phyloP scores from a whole-genome alignment of 2,888 invertebrate species.

The Junonia oenone region DNA sequence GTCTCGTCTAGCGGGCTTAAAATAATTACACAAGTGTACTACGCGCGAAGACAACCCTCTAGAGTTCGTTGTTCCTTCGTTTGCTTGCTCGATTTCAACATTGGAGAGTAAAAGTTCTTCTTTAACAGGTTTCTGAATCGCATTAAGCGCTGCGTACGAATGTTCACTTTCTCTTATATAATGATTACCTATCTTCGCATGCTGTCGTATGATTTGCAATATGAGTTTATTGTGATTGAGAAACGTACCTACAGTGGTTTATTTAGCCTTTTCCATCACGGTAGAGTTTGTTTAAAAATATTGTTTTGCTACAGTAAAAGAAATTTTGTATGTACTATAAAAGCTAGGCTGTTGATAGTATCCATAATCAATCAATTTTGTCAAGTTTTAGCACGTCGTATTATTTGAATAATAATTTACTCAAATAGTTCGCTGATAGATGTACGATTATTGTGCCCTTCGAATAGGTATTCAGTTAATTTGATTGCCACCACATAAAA shows the following conservation, averaged over 20 bases:
- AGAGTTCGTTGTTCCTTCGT: conserved; percentile 51
- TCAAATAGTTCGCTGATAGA: no score
- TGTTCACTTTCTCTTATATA: conserved; percentile 58
- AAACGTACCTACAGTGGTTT: background rate
- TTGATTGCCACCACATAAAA: no score
- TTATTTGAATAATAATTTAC: no score
- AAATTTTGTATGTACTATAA: no score
- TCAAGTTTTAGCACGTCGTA: no score
- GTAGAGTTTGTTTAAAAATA: no score
- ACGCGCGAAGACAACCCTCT: conserved; percentile 42
- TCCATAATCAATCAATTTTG: no score
- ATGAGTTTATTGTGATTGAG: background rate
- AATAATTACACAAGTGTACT: conserved; percentile 75
- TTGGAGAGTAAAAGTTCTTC: conserved; percentile 24
- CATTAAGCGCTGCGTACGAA: conserved; percentile 32
- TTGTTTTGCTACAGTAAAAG: no score
- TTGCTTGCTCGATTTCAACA: conserved; percentile 36
- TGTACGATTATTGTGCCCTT: no score
- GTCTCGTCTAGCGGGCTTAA: conserved; percentile 64
- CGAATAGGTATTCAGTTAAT: no score
- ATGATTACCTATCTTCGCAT: conserved; percentile 16
- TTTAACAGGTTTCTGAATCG: conserved; percentile 51
- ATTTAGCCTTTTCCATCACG: no score
- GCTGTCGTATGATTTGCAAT: conserved; percentile 13
- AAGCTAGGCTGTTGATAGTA: no score